phyloP scores from a whole-genome alignment of 2,888 invertebrate genomes.

The Lobophora halterata region DNA sequence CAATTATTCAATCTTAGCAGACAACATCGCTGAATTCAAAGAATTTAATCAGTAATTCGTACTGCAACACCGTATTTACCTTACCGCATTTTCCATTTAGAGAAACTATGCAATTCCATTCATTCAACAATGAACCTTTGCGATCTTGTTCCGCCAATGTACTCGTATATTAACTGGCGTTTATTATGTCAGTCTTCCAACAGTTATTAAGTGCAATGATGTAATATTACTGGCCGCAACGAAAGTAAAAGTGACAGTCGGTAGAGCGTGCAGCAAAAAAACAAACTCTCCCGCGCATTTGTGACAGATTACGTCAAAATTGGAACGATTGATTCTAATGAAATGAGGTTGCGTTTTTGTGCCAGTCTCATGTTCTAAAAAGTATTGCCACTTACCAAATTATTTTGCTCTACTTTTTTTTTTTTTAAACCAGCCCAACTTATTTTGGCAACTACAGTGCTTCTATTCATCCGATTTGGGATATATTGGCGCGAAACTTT shows the following conservation, averaged over 20 bases:
- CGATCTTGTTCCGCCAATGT: constrained; percentile 20
- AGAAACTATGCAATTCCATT: constrained; percentile 18
- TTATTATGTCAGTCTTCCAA: no score
- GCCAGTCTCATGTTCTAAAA: not conserved
- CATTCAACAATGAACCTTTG: constrained; percentile 12
- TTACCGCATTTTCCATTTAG: constrained; percentile 10
- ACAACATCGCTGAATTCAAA: no score
- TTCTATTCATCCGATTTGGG: no score
- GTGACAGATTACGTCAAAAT: constrained; percentile 37
- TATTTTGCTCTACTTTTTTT: constrained; percentile 6
- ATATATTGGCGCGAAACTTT: no score
- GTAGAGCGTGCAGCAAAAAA: constrained; percentile 52
- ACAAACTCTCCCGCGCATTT: constrained; percentile 40
- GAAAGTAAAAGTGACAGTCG: constrained; percentile 67
- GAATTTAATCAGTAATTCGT: not conserved
- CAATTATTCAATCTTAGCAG: no score
- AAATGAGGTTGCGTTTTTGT: constrained; percentile 11
- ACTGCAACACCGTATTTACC: constrained; percentile 6
- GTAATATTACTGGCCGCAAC: constrained; percentile 56
- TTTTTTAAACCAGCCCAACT: not conserved
- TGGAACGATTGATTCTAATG: constrained; percentile 18
- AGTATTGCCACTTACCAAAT: not conserved
- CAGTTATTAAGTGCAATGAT: constrained; percentile 49
- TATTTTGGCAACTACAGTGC: not conserved
- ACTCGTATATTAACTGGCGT: constrained; percentile 42